A percentile compares a stretch with the other conserved stretches of the same genome.
phyloP scores from a whole-genome alignment of 1,140 invertebrate species.

The Drosophila truncata region DNA sequence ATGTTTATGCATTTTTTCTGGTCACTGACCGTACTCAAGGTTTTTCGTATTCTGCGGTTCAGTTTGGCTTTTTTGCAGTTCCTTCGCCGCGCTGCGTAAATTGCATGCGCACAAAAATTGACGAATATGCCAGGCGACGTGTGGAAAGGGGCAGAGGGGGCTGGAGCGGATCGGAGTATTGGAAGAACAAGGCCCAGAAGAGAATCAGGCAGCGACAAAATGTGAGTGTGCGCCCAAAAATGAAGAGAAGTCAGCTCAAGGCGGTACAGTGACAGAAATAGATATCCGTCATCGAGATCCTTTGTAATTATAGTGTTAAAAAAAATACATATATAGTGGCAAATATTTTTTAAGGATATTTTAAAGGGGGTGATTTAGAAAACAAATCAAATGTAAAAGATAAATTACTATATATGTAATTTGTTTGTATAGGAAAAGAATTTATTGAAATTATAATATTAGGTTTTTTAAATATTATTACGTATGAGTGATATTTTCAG shows the following conservation, averaged over 20 bases:
- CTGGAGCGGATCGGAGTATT: background rate
- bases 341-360: background rate
- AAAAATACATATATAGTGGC: too few species aligned
- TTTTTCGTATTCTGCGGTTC: constrained; percentile 78
- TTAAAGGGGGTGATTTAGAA: too few species aligned
- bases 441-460: too few species aligned
- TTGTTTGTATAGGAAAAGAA: too few species aligned
- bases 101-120: constrained; percentile 83
- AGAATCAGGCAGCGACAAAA: constrained; percentile 57
- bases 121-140: constrained; percentile 79
- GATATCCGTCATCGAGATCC: background rate
- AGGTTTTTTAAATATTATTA: too few species aligned
- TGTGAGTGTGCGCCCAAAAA: constrained; percentile 60
- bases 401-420: background rate
- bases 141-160: constrained; percentile 12
- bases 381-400: background rate
- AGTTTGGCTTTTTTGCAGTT: constrained; percentile 44
- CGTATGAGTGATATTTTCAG: too few species aligned
- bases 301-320: background rate
- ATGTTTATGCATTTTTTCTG: constrained; percentile 83
- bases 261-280: background rate
- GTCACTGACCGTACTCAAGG: constrained; percentile 83
- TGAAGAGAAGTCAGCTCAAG: constrained; percentile 4
- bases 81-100: constrained; percentile 72
- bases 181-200: constrained; percentile 21